Base-by-base conservation (phyloP, 2,797 vertebrate genomes). In the Molothrus ater region DNA sequence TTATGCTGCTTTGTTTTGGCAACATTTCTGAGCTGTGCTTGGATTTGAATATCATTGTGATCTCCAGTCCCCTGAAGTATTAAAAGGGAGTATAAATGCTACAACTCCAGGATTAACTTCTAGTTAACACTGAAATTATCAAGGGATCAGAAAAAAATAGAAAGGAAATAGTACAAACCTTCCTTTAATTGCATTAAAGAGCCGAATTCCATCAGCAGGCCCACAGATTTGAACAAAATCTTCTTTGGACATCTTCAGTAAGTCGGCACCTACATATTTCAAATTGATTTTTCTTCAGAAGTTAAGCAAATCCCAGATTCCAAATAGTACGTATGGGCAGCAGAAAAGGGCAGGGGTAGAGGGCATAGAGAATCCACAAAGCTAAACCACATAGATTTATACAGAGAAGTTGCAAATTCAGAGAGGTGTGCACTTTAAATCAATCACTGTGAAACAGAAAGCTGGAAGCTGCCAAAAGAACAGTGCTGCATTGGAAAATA, bases 201-300 rank as follows among this genome's bases (percentile, higher is more conserved):
- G 99, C 40, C 99, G 98, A 96, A 99, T 99, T 42, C 99, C 99
- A 45, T 99, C 99, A 45, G 99, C 99, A 36, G 99, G 98, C 31
- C 99, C 99, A 90, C 99, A 99, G 95, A 99, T 98, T 98, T 99
- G 99, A 91, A 99, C 98, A 97, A 99, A 97, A 90, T 99, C 99
- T 31, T 99, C 99, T 93, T 98, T 98, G 94, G 98, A 98, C 99
- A 99, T 99, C 97, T 99, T 99, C 96, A 99, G 93, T 96, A 99
- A 97, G 97, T 99, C 99, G 21, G 98, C 98, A 96, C 99, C 99
- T 99, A 95, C n/a, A 94, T 57, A 90, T 97, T 96, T 78, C 78
- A 88, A 90, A 61, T 68, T 42, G 14, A 71, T 81, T 70, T 79
- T 84, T 50, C 53, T 90, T 92, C 59, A 80, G 70, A 95, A 66